Base-by-base conservation (phyloP, 2,113 vertebrate species). In the Platysternon megacephalum region DNA sequence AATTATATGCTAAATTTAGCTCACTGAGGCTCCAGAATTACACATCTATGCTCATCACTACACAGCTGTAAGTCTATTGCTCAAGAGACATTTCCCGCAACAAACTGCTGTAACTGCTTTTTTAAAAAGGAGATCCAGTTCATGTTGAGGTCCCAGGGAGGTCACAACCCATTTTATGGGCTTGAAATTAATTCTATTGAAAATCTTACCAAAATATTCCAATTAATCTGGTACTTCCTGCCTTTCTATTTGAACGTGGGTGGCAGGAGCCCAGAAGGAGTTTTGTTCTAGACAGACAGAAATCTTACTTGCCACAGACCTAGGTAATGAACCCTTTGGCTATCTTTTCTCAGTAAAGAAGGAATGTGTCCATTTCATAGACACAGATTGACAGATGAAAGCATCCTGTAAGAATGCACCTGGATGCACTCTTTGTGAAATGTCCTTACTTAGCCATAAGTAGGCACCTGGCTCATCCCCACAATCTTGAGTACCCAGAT, bases 301-400 rank as follows among this genome's bases (percentile, higher is more conserved):
- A 0, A 4, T 19, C 11, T 9, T 48, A 46, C 24, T 5, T 55
- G 87, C 49, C 52, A 46, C 29, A 88, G n/a, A 72, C 6, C 72
- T 0, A 5, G 29, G 44, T 55, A 79, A 85, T 4, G 22, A 88
- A 4, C n/a, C 1, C 2, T 24, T 79, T 8, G 1, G 7, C 0
- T 7, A 11, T 5, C 8, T 39, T 39, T 51, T 13, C 42, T 68
- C 44, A 28, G 42, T 1, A 51, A 84, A 81, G 44, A 44, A 78
- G 68, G 68, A 74, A 74, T 42, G 39, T 42, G 68, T 74, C 39
- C 68, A 74, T 42, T 74, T n/a, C 68, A 42, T 21, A 74, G 39
- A 42, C 68, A 74, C 19, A 42, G 39, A 22, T 32, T 35, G 29
- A 61, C 68, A 39, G n/a, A 42, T 42, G 21, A 74, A 74, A 74